phyloP scores from a whole-genome alignment of 2,888 invertebrate species.

The Bhutanitis thaidina region DNA sequence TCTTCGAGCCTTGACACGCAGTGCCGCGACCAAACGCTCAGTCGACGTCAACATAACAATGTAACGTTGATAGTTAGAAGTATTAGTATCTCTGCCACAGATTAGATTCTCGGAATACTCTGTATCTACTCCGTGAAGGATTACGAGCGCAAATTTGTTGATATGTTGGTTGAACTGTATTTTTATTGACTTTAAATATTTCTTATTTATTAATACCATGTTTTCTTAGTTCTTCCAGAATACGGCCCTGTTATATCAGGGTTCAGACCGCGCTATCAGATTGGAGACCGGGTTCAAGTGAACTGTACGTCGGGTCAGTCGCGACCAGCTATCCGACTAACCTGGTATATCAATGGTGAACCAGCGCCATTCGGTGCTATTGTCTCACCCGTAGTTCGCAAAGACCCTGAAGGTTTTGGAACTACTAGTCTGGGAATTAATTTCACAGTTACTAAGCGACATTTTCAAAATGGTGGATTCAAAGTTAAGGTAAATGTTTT shows the following conservation, averaged over 20 bases:
- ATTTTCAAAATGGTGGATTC: constrained; percentile 87
- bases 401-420: constrained; percentile 78
- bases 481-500: constrained; percentile 82
- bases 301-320: constrained; percentile 89
- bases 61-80: too few species aligned
- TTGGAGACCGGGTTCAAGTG: constrained; percentile 85
- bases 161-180: too few species aligned
- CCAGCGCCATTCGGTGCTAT: constrained; percentile 73
- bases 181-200: too few species aligned
- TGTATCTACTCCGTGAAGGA: too few species aligned
- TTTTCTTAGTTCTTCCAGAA: constrained; percentile 82
- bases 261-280: constrained; percentile 85
- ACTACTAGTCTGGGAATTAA: constrained; percentile 85
- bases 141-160: too few species aligned
- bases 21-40: too few species aligned
- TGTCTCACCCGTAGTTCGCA: constrained; percentile 47
- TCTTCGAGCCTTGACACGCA: too few species aligned
- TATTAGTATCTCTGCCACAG: too few species aligned
- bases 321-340: constrained; percentile 86
- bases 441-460: constrained; percentile 84
- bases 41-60: too few species aligned
- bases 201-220: too few species aligned
- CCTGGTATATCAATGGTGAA: constrained; percentile 91
- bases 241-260: constrained; percentile 87
- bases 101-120: too few species aligned